A percentile compares a stretch with the other conserved stretches of the same genome.
Conservation (phyloP, 2,888 invertebrate species). For the Acleris laterana region DNA sequence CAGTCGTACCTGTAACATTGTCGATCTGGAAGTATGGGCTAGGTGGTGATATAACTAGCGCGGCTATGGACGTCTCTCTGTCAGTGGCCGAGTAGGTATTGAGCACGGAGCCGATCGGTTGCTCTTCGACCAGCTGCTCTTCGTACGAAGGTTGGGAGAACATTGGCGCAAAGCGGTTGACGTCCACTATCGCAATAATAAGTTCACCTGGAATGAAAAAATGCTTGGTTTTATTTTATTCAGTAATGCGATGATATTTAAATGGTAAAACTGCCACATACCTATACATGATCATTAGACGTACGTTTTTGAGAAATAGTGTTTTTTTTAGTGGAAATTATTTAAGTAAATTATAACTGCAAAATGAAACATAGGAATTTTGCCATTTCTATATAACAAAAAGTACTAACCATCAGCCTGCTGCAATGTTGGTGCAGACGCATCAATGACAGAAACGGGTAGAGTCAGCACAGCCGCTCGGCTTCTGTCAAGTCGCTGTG, state of each 20-base stretch:
- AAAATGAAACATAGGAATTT: no score
- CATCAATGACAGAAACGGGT: conserved; percentile 92
- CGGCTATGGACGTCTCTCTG: conserved; percentile 92
- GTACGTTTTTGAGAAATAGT: no score
- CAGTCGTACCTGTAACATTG: conserved; percentile 87
- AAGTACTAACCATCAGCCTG: conserved; percentile 87
- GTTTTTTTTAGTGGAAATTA: no score
- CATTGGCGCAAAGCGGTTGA: conserved; percentile 87
- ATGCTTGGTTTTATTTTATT: not conserved
- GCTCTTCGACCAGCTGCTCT: conserved; percentile 89
- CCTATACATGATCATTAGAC: no score
- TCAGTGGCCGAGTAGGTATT: conserved; percentile 92
- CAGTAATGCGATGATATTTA: not conserved
- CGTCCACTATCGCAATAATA: conserved; percentile 88
- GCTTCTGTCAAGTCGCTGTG: conserved; percentile 86
- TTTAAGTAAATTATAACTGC: no score
- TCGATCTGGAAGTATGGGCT: conserved; percentile 92
- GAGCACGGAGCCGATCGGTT: conserved; percentile 90
- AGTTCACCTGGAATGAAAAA: conserved; percentile 76
- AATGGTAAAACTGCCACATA: no score
- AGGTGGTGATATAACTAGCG: conserved; percentile 88
- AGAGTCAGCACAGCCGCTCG: conserved; percentile 90
- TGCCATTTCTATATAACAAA: not conserved
- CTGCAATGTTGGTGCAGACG: conserved; percentile 90
- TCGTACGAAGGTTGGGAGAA: conserved; percentile 75